Conservation (phyloP, 2,113 vertebrate species). For the Edolisoma coerulescens region DNA sequence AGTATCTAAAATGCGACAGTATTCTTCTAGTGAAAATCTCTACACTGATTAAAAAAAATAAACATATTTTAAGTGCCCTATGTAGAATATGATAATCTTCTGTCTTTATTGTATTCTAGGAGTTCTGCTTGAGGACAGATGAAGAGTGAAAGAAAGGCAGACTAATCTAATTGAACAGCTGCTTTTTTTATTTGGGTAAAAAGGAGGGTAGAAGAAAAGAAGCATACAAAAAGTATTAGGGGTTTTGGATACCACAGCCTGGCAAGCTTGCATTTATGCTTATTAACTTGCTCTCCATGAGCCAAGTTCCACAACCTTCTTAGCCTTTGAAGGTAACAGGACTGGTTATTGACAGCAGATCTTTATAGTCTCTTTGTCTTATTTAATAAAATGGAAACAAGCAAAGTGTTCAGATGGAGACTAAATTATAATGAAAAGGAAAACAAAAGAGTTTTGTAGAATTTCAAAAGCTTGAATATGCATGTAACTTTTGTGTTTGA, state of each 20-base stretch:
- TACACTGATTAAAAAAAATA: background rate
- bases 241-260: background rate
- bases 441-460: background rate
- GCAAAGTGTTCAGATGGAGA: background rate
- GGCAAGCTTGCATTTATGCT: constrained; percentile 12
- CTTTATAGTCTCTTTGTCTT: background rate
- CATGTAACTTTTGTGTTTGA: background rate
- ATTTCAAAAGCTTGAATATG: background rate
- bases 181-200: background rate
- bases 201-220: background rate
- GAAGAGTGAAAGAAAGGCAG: background rate
- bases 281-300: constrained; percentile 4
- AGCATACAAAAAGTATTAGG: constrained; percentile 13
- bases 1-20: background rate
- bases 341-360: background rate
- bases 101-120: background rate
- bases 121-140: background rate
- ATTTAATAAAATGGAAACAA: background rate
- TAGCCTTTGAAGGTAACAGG: background rate
- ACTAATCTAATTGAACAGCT: background rate
- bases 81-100: background rate
- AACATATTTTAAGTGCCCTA: background rate
- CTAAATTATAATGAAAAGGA: background rate
- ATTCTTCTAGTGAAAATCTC: background rate
- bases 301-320: background rate